Conservation (phyloP, 2,113 vertebrate species). For the Odocoileus virginianus region DNA sequence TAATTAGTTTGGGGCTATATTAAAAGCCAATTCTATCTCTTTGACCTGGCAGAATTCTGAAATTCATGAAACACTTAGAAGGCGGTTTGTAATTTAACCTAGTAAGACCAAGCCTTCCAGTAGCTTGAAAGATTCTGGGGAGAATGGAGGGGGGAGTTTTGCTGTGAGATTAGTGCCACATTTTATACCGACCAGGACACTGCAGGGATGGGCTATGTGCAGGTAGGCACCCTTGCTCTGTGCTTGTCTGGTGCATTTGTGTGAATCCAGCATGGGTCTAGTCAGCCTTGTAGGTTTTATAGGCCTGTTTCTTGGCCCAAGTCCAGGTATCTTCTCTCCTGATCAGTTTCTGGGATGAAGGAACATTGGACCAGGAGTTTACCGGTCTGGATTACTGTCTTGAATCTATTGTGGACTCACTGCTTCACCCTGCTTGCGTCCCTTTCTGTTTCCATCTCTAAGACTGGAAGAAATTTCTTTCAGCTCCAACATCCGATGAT, state of each 20-base stretch:
- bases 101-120: background rate
- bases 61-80: background rate
- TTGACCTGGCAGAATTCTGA: background rate
- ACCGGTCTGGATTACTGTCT: accelerated
- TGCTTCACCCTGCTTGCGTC: background rate
- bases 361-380: background rate
- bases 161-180: background rate
- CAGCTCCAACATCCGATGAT: background rate
- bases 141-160: accelerated
- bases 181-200: background rate
- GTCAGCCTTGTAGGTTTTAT: background rate
- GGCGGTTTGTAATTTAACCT: background rate
- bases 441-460: background rate
- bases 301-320: background rate
- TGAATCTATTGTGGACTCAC: background rate
- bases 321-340: no score
- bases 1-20: background rate
- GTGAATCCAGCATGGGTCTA: accelerated
- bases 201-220: background rate
- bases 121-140: no score
- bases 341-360: background rate
- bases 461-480: background rate
- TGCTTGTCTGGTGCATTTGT: accelerated
- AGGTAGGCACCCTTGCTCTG: background rate
- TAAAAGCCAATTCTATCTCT: background rate